phyloP scores from a whole-genome alignment of 2,113 vertebrate genomes.

The Chionodraco myersi region DNA sequence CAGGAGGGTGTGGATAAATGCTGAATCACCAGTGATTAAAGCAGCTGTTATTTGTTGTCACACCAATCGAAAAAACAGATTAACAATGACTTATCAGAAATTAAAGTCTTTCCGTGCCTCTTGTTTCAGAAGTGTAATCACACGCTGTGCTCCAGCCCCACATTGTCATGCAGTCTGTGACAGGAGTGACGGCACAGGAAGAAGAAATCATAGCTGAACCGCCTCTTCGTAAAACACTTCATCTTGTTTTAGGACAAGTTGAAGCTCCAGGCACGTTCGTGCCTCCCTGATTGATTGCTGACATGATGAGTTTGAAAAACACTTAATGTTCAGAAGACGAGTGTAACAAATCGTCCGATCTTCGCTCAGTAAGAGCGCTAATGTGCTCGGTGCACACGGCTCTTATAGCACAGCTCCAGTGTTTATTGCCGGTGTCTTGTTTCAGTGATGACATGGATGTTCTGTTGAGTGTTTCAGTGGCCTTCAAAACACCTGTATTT shows the following conservation, averaged over 20 bases:
- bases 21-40: background rate
- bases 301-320: slow-evolving; percentile 18
- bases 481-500: slow-evolving; percentile 34
- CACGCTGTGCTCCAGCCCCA: background rate
- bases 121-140: background rate
- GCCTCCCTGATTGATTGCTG: slow-evolving; percentile 25
- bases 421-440: slow-evolving; percentile 27
- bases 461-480: slow-evolving; percentile 14
- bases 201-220: slow-evolving; percentile 2
- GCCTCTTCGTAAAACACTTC: background rate
- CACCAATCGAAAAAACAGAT: background rate
- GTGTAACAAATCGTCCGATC: slow-evolving; percentile 9
- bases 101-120: background rate
- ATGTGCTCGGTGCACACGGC: background rate
- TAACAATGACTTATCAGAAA: background rate
- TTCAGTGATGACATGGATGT: slow-evolving; percentile 6
- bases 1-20: background rate
- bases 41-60: background rate
- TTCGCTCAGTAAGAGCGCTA: background rate
- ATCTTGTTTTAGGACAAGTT: background rate
- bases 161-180: background rate
- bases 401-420: slow-evolving; percentile 5
- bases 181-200: background rate
- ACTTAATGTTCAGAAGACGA: slow-evolving; percentile 12
- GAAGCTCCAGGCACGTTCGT: background rate